Conservation (phyloP, 2,797 vertebrate species). For the Argentina silus region DNA sequence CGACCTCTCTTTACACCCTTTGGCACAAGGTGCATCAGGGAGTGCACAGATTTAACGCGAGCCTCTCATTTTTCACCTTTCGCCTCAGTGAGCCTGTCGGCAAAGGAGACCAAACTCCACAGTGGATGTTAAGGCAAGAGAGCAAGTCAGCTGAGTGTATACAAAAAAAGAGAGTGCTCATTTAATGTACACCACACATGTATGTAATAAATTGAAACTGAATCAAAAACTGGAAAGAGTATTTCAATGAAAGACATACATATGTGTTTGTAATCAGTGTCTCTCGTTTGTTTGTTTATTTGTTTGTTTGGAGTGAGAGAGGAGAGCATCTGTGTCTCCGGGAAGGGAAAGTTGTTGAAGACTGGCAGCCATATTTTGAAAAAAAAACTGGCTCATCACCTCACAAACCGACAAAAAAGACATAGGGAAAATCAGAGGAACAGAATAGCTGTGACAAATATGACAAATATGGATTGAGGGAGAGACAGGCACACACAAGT, state of each 20-base stretch:
- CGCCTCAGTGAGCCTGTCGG: constrained; percentile 31
- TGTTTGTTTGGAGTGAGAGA: constrained; percentile 33
- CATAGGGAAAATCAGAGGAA: not conserved
- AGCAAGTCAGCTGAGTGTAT: not conserved
- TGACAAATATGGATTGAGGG: not conserved
- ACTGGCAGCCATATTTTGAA: constrained; percentile 65
- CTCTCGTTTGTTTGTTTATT: not conserved
- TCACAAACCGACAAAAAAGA: not conserved
- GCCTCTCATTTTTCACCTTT: constrained; percentile 48
- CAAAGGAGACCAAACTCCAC: not conserved
- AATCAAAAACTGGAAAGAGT: too few species aligned
- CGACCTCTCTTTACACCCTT: constrained; percentile 34
- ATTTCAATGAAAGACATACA: too few species aligned
- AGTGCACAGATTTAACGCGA: constrained; percentile 35
- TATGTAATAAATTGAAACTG: too few species aligned
- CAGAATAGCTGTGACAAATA: not conserved
- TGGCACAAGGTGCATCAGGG: constrained; percentile 19
- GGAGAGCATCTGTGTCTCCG: constrained; percentile 56
- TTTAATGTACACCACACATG: too few species aligned
- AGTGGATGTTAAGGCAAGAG: not conserved
- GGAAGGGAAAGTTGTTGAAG: constrained; percentile 63
- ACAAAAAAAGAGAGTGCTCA: not conserved
- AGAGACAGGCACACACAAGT: not conserved
- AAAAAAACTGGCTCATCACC: constrained; percentile 53
- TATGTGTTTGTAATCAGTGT: not conserved